A percentile compares a stretch with the other conserved stretches of the same genome.
Evolutionary conservation across 1,140 invertebrate genomes (phyloP).

Genomic region (Araneus ventricosus): DNA sequence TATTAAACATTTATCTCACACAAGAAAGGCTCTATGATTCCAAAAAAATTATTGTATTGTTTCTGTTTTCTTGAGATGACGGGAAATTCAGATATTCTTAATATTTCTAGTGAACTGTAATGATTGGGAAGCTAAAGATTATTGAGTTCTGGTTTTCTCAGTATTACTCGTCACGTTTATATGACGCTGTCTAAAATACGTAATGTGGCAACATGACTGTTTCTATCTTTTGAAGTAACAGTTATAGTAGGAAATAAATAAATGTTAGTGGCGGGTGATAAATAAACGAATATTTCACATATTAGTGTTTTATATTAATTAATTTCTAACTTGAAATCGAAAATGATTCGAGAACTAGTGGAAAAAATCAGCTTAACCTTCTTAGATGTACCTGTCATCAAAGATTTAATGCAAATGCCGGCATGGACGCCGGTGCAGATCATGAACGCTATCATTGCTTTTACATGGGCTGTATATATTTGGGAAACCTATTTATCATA

Average conservation of each 20-base stretch:
- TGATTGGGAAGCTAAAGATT: no score
- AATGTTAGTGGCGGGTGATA: neutral
- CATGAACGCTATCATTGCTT: slow-evolving; percentile 79
- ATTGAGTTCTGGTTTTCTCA: neutral
- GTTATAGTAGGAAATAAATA: neutral
- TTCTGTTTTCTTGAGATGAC: no score
- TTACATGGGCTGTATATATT: slow-evolving; percentile 82
- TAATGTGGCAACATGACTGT: neutral
- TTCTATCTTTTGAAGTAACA: neutral
- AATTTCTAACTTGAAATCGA: neutral
- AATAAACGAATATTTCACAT: neutral
- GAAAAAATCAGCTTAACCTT: neutral
- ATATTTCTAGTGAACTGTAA: no score
- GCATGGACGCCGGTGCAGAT: slow-evolving; percentile 77
- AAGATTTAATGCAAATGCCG: slow-evolving; percentile 19
- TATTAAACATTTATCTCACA: no score
- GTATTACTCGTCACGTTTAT: neutral
- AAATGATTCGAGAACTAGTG: slow-evolving; percentile 29
- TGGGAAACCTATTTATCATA: slow-evolving; percentile 91
- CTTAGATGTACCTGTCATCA: slow-evolving; percentile 22
- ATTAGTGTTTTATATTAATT: neutral
- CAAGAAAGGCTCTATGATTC: no score
- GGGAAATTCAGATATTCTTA: no score
- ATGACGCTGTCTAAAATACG: neutral
- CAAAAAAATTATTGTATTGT: no score